These are phyloP conservation scores for Temnothorax nylanderi DNA, from an alignment of 1,140 invertebrate species.

Conservation along the genomic window DNA sequence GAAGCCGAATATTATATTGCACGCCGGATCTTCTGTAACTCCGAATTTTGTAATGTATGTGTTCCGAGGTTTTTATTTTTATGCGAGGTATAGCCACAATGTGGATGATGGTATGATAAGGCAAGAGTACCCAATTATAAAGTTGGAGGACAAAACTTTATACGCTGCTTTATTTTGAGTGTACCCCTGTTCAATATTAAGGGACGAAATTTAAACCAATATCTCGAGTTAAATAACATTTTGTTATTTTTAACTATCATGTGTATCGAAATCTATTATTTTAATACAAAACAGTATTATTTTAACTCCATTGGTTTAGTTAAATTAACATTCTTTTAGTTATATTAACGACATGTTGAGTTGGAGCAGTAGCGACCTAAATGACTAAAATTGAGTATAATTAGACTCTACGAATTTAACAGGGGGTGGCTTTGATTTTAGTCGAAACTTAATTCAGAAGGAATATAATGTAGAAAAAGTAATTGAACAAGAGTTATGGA, in stretches of 20 bases:
- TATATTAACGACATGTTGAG: too few relatives aligned
- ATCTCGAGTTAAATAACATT: too few relatives aligned
- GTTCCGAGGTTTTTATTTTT: not conserved
- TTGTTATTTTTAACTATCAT: too few relatives aligned
- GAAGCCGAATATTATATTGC: conserved; percentile 14
- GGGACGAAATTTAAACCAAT: too few relatives aligned
- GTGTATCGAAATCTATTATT: too few relatives aligned
- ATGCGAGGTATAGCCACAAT: not conserved
- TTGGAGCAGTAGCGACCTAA: too few relatives aligned
- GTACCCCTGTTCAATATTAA: too few relatives aligned
- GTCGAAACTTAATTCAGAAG: not conserved
- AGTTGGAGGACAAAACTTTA: not conserved
- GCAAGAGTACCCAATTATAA: not conserved
- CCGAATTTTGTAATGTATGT: not conserved
- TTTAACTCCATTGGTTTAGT: too few relatives aligned
- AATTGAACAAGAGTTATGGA: not conserved
- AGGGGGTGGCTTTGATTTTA: not conserved
- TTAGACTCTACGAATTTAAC: too few relatives aligned
- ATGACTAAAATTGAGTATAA: too few relatives aligned
- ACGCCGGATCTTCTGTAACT: not conserved
- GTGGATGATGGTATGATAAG: not conserved
- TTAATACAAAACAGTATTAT: too few relatives aligned
- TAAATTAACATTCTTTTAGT: too few relatives aligned
- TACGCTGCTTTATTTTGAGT: not conserved
- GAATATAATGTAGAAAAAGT: not conserved